A percentile compares a stretch with the other conserved stretches of the same genome.
These are phyloP conservation scores for Potorous gilbertii DNA, from an alignment of 2,797 vertebrate genomes.

Conservation along the genomic window DNA sequence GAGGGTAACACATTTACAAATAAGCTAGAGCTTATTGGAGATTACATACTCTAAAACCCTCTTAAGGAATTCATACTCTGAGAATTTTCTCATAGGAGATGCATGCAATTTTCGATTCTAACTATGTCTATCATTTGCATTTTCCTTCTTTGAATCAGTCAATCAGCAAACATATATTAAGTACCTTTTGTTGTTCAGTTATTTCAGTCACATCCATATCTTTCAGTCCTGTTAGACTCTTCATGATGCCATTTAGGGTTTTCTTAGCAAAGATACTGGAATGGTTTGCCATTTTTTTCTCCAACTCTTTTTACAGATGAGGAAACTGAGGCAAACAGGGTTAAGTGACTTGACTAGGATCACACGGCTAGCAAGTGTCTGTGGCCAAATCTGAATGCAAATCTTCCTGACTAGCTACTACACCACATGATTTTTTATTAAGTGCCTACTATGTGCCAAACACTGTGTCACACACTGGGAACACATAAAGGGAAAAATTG, in stretches of 20 bases:
- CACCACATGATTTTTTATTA: neutral
- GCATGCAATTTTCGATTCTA: constrained; percentile 40
- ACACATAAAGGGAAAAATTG: neutral
- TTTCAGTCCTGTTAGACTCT: neutral
- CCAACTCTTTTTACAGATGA: neutral
- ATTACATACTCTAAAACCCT: neutral
- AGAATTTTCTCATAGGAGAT: constrained; percentile 61
- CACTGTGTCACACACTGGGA: neutral
- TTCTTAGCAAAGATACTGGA: neutral
- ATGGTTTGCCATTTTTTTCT: neutral
- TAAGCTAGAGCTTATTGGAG: constrained; percentile 10
- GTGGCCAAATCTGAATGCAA: neutral
- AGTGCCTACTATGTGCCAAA: neutral
- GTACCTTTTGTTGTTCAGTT: neutral
- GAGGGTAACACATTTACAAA: neutral
- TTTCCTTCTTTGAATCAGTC: constrained; percentile 58
- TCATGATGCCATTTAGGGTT: neutral
- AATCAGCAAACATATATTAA: neutral
- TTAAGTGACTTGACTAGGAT: neutral
- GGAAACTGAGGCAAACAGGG: neutral
- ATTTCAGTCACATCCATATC: neutral
- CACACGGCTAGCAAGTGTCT: neutral
- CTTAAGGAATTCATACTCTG: constrained; percentile 25
- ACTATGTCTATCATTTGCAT: constrained; percentile 46
- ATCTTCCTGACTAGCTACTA: neutral